Percentiles rank a stretch among this genome's conserved stretches.
These are phyloP conservation scores for Nothoprocta pentlandii DNA, from an alignment of 2,113 vertebrate genomes.

Conservation along the genomic window DNA sequence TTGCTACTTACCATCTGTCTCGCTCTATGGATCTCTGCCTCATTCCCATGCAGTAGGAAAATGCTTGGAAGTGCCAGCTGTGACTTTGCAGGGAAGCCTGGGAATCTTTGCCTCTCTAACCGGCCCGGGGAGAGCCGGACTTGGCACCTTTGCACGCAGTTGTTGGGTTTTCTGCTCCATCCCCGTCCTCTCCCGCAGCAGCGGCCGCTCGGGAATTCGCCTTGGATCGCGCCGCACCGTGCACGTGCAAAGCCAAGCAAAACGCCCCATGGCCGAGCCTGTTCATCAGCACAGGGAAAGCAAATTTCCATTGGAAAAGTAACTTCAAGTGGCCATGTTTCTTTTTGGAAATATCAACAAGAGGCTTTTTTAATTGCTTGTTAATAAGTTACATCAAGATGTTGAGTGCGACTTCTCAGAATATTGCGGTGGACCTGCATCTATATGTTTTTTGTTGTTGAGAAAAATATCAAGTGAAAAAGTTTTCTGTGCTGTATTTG, in stretches of 20 bases:
- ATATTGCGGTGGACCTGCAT: not conserved
- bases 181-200: not conserved
- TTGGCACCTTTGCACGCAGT: not conserved
- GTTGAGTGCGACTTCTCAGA: not conserved
- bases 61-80: conserved; percentile 69
- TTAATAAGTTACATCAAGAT: not conserved
- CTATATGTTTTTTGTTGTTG: not conserved
- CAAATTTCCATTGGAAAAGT: not conserved
- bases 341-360: not conserved
- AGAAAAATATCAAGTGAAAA: not conserved
- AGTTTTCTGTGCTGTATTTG: not conserved
- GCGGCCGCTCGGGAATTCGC: not conserved
- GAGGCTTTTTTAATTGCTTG: not conserved
- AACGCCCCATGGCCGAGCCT: not conserved
- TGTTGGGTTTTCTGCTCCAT: conserved; percentile 12
- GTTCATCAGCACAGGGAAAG: not conserved
- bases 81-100: conserved; percentile 66
- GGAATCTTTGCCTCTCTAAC: conserved; percentile 63
- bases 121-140: conserved; percentile 15
- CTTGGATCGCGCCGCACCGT: not conserved
- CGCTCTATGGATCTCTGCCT: conserved; percentile 62
- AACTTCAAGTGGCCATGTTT: not conserved
- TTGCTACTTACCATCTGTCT: conserved; percentile 74
- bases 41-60: conserved; percentile 64
- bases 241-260: not conserved